phyloP scores from a whole-genome alignment of 64 coral and sea anemone species.

The Montipora sp. region DNA sequence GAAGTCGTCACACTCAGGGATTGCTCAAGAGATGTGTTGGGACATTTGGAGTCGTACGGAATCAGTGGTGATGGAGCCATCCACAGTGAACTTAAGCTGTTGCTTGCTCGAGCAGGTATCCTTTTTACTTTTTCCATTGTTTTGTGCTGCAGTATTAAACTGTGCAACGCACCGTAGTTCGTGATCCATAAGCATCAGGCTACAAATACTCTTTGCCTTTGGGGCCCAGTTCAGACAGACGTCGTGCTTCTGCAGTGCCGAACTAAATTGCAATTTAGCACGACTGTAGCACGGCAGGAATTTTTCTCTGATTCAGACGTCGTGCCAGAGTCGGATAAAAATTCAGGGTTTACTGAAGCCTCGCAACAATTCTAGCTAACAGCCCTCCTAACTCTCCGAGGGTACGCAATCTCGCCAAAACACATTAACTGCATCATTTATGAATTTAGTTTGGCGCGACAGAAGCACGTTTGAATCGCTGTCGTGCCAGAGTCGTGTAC shows the following conservation, averaged over 20 bases:
- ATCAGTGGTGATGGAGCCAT: neutral
- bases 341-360: slow-evolving; percentile 13
- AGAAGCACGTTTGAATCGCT: neutral
- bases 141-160: neutral
- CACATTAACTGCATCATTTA: neutral
- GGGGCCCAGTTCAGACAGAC: slow-evolving; percentile 14
- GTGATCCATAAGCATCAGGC: neutral
- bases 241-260: slow-evolving; percentile 34
- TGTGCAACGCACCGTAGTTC: neutral
- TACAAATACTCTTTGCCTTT: neutral
- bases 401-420: slow-evolving; percentile 23
- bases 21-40: neutral
- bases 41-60: neutral
- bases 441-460: slow-evolving; percentile 10
- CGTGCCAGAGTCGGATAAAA: neutral
- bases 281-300: slow-evolving; percentile 37
- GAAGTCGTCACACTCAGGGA: neutral
- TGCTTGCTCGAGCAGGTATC: neutral
- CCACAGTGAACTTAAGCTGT: neutral
- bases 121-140: neutral
- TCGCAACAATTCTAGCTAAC: slow-evolving; percentile 26
- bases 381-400: neutral
- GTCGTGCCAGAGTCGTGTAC: slow-evolving; percentile 13
- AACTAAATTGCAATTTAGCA: slow-evolving; percentile 32
- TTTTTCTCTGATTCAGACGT: no score